Evolutionary conservation across 2,888 invertebrate genomes (phyloP).

Genomic region (Oxycera nigricornis): DNA sequence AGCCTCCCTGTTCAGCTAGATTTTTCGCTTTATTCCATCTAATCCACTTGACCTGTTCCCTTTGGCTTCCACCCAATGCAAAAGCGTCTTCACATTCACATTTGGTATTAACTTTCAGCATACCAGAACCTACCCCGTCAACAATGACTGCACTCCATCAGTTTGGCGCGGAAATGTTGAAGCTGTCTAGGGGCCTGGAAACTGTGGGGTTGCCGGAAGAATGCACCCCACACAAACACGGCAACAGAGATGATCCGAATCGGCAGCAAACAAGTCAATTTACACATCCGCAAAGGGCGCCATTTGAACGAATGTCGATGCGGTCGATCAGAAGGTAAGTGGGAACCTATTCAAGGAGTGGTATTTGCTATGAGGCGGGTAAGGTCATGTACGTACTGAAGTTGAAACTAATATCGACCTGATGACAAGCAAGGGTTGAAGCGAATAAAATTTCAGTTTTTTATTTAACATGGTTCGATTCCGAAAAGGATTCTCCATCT

Average conservation of each 20-base stretch:
- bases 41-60: not conserved
- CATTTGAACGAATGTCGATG: not conserved
- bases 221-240: slow-evolving; percentile 11
- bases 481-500: too few relatives aligned
- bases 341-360: not conserved
- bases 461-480: too few relatives aligned
- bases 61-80: not conserved
- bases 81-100: too few relatives aligned
- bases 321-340: slow-evolving; percentile 1
- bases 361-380: not conserved
- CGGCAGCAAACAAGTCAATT: slow-evolving; percentile 21
- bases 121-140: slow-evolving; percentile 78
- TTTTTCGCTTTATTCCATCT: too few relatives aligned
- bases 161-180: slow-evolving; percentile 87
- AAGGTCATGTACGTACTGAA: too few relatives aligned
- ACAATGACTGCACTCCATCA: slow-evolving; percentile 86
- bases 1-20: too few relatives aligned
- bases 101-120: slow-evolving; percentile 51
- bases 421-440: too few relatives aligned
- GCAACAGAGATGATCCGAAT: not conserved
- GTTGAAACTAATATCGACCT: too few relatives aligned
- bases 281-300: slow-evolving; percentile 4
- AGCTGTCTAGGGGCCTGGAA: slow-evolving; percentile 80
- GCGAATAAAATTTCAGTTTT: too few relatives aligned
- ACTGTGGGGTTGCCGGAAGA: slow-evolving; percentile 65